Evolutionary conservation across 2,888 invertebrate species (phyloP).

Genomic region (Microplitis deprimator): DNA sequence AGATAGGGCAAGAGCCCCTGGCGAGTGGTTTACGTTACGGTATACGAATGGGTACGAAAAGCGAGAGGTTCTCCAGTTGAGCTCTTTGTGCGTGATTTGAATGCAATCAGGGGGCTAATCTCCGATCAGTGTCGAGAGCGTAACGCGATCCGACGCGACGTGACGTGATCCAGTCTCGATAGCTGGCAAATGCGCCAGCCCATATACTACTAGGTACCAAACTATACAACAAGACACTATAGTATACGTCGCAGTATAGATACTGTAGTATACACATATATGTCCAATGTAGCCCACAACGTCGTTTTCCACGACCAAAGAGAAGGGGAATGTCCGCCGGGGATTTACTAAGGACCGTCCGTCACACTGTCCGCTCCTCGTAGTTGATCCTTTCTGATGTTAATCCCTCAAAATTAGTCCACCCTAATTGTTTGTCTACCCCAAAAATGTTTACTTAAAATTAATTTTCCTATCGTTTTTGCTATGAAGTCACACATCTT

Average conservation of each 20-base stretch:
- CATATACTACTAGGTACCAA: constrained; percentile 49
- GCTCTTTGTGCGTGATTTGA: constrained; percentile 70
- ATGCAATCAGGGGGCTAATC: constrained; percentile 70
- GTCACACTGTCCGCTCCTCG: constrained; percentile 1
- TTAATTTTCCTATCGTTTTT: background rate
- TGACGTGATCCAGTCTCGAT: constrained; percentile 67
- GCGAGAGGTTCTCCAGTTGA: constrained; percentile 48
- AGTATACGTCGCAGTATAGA: background rate
- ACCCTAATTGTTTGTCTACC: background rate
- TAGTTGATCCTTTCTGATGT: background rate
- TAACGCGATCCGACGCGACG: constrained; percentile 70
- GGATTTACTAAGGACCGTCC: background rate
- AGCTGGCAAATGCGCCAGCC: constrained; percentile 58
- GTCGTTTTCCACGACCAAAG: background rate
- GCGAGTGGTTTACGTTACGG: constrained; percentile 36
- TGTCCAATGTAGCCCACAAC: background rate
- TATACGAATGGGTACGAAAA: constrained; percentile 30
- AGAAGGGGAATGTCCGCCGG: background rate
- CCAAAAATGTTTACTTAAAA: background rate
- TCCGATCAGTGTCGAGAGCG: constrained; percentile 70
- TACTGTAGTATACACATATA: background rate
- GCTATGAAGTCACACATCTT: background rate
- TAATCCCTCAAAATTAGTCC: background rate
- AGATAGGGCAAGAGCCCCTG: constrained; percentile 58
- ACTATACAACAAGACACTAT: background rate